Evolutionary conservation across 2,888 invertebrate genomes (phyloP).

Genomic region (Blomia tropicalis): DNA sequence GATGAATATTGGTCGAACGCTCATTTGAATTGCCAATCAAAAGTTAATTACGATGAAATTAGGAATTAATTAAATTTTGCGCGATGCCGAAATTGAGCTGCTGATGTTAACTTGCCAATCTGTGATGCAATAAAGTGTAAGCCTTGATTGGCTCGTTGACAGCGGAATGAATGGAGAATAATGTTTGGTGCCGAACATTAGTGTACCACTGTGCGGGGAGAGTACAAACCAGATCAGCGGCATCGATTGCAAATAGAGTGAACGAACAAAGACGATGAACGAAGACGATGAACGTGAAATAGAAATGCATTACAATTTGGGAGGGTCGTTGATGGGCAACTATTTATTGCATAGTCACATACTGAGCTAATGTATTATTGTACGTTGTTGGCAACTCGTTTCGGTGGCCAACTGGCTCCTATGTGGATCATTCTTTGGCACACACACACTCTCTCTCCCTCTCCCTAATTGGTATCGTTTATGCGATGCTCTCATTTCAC

Average conservation of each 20-base stretch:
- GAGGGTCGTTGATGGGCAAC: neutral
- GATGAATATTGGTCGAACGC: neutral
- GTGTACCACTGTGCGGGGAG: no score
- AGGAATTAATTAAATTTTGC: slow-evolving; percentile 4
- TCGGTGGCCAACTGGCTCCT: neutral
- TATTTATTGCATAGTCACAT: neutral
- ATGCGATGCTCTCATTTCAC: neutral
- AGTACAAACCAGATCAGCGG: no score
- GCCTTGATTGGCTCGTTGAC: no score
- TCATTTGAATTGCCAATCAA: neutral
- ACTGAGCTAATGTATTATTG: neutral
- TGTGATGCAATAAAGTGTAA: no score
- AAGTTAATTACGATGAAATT: slow-evolving; percentile 14
- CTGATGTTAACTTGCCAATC: neutral
- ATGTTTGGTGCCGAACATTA: no score
- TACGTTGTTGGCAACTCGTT: neutral
- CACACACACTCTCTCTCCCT: no score
- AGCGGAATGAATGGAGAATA: no score
- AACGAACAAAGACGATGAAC: no score
- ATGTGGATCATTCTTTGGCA: no score
- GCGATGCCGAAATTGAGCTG: neutral
- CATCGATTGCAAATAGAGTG: no score
- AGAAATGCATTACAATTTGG: neutral
- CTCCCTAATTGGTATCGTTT: neutral
- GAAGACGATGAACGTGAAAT: neutral